Conservation (phyloP, 1,140 invertebrate genomes). For the Chrysoperla carnea region DNA sequence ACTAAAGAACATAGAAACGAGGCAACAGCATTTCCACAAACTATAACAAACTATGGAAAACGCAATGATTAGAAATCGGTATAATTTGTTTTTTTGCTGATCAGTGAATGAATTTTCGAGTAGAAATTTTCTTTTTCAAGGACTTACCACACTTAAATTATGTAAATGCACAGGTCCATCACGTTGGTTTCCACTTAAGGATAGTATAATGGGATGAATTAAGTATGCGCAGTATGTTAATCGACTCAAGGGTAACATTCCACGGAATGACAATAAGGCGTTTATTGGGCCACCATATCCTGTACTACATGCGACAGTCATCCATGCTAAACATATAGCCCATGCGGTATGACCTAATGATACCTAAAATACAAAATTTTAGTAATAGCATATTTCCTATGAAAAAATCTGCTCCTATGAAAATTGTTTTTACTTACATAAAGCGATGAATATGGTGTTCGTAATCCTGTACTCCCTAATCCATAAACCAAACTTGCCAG, state of each 20-base stretch:
- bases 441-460: constrained; percentile 41
- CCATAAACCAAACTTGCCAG: constrained; percentile 57
- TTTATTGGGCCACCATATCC: constrained; percentile 56
- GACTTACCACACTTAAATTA: constrained; percentile 46
- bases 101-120: no score
- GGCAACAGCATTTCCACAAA: constrained; percentile 59
- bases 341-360: constrained; percentile 48
- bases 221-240: constrained; percentile 84
- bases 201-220: constrained; percentile 73
- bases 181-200: constrained; percentile 53
- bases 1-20: constrained; percentile 59
- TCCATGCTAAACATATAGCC: constrained; percentile 58
- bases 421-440: no score
- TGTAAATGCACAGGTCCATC: constrained; percentile 60
- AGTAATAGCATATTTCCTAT: no score
- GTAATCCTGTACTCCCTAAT: constrained; percentile 48
- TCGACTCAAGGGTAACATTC: constrained; percentile 67
- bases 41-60: constrained; percentile 46
- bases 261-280: constrained; percentile 56
- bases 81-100: background rate
- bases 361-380: constrained; percentile 24
- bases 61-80: constrained; percentile 2
- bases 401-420: no score
- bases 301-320: constrained; percentile 60
- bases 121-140: background rate